phyloP scores from a whole-genome alignment of 2,113 vertebrate genomes.

The Labrus mixtus region DNA sequence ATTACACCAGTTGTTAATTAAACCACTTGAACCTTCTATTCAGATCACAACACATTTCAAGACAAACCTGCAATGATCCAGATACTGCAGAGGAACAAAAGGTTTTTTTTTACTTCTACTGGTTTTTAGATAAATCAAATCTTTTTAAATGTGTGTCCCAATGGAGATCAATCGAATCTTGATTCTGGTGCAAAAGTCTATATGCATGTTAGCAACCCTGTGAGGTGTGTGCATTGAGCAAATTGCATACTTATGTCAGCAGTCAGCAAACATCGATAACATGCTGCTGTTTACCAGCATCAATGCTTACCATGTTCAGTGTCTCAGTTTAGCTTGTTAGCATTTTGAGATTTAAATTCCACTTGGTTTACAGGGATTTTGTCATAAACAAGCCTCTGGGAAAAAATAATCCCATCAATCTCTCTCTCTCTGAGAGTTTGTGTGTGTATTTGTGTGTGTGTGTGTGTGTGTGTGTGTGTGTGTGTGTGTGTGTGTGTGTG shows the following conservation, averaged over 20 bases:
- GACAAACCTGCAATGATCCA: constrained; percentile 9
- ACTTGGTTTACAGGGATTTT: no score
- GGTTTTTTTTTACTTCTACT: neutral
- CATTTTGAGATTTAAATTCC: neutral
- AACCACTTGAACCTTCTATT: constrained; percentile 27
- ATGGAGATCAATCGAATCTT: neutral
- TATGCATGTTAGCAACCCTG: no score
- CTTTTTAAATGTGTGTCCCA: neutral
- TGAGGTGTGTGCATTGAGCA: no score
- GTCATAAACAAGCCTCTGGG: no score
- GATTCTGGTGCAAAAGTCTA: neutral
- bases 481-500: no score
- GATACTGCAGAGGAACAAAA: neutral
- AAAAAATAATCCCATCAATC: no score
- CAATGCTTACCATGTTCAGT: neutral
- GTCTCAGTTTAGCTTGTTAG: neutral
- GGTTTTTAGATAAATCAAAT: neutral
- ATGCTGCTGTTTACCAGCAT: no score
- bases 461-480: no score
- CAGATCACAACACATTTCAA: constrained; percentile 11
- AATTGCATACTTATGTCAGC: no score
- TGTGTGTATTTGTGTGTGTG: no score
- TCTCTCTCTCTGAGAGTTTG: no score
- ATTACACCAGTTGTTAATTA: constrained; percentile 45
- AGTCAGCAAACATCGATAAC: no score